Evolutionary conservation across 2,888 invertebrate species (phyloP), one percentile per base, ranked within the genome.

Genomic region (Noctua janthina): DNA sequence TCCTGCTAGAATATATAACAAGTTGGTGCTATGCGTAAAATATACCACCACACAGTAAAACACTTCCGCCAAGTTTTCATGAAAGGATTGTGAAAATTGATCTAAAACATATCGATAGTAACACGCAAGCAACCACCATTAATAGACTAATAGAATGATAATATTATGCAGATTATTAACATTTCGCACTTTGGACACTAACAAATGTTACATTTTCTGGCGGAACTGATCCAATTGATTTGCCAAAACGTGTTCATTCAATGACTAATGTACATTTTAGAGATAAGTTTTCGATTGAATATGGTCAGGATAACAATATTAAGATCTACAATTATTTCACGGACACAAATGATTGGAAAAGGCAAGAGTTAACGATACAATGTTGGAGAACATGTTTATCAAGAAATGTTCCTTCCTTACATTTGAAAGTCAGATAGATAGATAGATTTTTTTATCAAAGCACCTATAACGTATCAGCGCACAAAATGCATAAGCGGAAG

Each of bases 191-290:
- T 85, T 66, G 67, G 35, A 71, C 79, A 79, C 43, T 68, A 71
- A 83, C 49, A 86, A 83, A 56, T 83, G 74, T 69, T 72, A 35
- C n/a, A 83, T 79, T 72, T 71, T 76, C 83, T 79, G 79, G 54
- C 86, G 54, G 73, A 84, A 83, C 81, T 59, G 70, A 51, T 77
- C 35, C 49, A 76, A 74, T 78, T 84, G 72, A 81, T 77, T 83
- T 84, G 76, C 74, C 86, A 83, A 85, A 77, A 76, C 67, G 68
- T 83, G 74, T 51, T 76, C 74, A 43, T 66, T 15, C 23, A 54
- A 71, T 56, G 51, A 74, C 39, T 67, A 76, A 68, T 54, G 17
- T 17, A 56, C 49, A 71, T 70, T 79, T 64, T 59, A 59, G 1
- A 46, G 82, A 76, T 64, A 71, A 5, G 6, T 54, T 68, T 46